Evolutionary conservation across 92 coral and sea anemone genomes (phyloP).

Genomic region (Palythoa heliodiscus): DNA sequence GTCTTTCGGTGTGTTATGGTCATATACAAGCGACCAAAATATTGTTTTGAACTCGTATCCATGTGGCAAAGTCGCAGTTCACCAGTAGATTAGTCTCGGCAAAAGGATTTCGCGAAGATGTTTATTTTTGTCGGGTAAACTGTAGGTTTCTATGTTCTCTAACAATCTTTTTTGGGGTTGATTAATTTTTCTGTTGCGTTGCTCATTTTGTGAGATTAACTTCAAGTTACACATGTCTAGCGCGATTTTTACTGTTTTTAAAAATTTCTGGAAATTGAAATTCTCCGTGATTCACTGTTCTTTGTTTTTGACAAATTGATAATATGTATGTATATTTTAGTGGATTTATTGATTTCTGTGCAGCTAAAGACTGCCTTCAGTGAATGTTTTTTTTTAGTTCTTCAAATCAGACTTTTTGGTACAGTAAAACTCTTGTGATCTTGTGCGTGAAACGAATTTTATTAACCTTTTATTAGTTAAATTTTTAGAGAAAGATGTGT

Average conservation of each 20-base stretch:
- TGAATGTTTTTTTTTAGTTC: not conserved
- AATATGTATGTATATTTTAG: constrained; percentile 9
- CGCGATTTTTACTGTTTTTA: not conserved
- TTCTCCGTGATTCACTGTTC: constrained; percentile 21
- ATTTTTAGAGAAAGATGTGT: constrained; percentile 36
- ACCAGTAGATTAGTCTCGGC: constrained; percentile 3
- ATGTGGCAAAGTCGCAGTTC: constrained; percentile 33
- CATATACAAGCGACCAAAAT: constrained; percentile 23
- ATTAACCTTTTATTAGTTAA: not conserved
- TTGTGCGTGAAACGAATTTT: constrained; percentile 4
- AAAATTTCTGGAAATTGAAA: constrained; percentile 19
- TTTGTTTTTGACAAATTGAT: constrained; percentile 30
- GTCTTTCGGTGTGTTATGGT: constrained; percentile 27
- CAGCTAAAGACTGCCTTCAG: not conserved
- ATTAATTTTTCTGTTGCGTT: constrained; percentile 6
- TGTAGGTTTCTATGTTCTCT: constrained; percentile 10
- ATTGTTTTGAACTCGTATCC: constrained; percentile 41
- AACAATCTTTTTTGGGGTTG: not conserved
- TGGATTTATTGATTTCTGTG: constrained; percentile 1
- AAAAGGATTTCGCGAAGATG: constrained; percentile 22
- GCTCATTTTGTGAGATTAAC: constrained; percentile 33
- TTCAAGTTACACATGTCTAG: not conserved
- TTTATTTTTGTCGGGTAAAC: not conserved
- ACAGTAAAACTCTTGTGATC: not conserved
- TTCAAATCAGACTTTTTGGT: not conserved